Conservation (phyloP, 2,797 vertebrate species). For the Syngnathus acus region DNA sequence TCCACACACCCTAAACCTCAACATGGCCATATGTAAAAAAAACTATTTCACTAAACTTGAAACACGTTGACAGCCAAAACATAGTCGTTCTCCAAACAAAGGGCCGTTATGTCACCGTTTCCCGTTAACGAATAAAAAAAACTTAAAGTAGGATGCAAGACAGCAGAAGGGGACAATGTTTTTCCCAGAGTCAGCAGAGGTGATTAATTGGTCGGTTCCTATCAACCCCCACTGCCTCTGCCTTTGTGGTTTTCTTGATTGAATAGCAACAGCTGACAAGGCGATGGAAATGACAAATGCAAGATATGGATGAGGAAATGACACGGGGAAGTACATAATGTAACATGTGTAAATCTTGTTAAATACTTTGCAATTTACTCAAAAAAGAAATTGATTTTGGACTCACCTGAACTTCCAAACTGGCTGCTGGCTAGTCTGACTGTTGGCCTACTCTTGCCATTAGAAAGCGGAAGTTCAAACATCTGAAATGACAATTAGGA, state of each 20-base stretch:
- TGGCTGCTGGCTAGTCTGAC: slow-evolving; percentile 78
- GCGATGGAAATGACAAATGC: slow-evolving; percentile 57
- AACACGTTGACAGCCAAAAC: neutral
- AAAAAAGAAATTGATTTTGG: slow-evolving; percentile 1
- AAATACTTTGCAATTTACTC: slow-evolving; percentile 15
- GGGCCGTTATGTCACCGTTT: neutral
- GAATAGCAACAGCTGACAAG: slow-evolving; percentile 61
- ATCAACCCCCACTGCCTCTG: slow-evolving; percentile 41
- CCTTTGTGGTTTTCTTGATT: slow-evolving; percentile 48
- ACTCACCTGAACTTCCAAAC: slow-evolving; percentile 86
- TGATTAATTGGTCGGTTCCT: slow-evolving; percentile 39
- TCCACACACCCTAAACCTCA: slow-evolving; percentile 24
- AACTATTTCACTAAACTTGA: neutral
- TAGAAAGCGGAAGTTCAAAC: slow-evolving; percentile 89
- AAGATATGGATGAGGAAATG: slow-evolving; percentile 32
- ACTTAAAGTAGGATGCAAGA: neutral
- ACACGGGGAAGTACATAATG: slow-evolving; percentile 15
- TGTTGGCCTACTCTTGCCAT: slow-evolving; percentile 86
- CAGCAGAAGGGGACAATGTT: slow-evolving; percentile 19
- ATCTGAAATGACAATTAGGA: slow-evolving; percentile 72
- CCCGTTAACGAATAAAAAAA: neutral
- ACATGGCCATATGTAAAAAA: slow-evolving; percentile 10
- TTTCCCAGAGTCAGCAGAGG: slow-evolving; percentile 31
- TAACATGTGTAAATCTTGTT: slow-evolving; percentile 15
- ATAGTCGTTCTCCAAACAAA: neutral